phyloP scores from a whole-genome alignment of 2,888 invertebrate species.

The Thera britannica region DNA sequence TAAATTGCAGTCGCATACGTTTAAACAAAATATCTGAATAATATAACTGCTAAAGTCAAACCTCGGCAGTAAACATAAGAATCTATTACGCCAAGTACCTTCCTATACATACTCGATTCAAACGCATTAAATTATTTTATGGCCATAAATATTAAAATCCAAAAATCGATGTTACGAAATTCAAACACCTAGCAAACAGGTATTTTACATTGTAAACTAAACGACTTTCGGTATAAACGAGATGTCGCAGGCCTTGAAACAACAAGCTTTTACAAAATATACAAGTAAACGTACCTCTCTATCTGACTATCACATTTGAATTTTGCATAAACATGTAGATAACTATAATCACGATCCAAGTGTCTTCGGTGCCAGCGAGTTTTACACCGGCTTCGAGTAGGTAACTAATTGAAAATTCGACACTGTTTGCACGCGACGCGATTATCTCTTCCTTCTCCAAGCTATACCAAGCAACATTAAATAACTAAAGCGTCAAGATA shows the following conservation, averaged over 20 bases:
- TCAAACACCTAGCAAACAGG: conserved; percentile 55
- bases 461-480: conserved; percentile 18
- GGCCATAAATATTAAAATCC: conserved; percentile 51
- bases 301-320: conserved; percentile 61
- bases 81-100: conserved; percentile 4
- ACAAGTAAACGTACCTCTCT: conserved; percentile 55
- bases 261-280: conserved; percentile 65
- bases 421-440: conserved; percentile 21
- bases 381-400: conserved; percentile 9
- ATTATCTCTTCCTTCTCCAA: conserved; percentile 11
- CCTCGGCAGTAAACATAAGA: conserved; percentile 15
- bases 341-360: conserved; percentile 34
- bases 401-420: conserved; percentile 26
- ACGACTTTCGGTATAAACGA: conserved; percentile 71
- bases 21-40: background rate
- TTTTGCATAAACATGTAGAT: conserved; percentile 50
- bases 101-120: conserved; percentile 34
- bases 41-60: background rate
- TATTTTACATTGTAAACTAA: conserved; percentile 71
- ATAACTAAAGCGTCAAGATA: conserved; percentile 25
- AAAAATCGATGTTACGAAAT: conserved; percentile 55
- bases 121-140: conserved; percentile 50
- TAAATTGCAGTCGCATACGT: background rate
- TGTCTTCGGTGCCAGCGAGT: conserved; percentile 22
- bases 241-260: conserved; percentile 77